Base-by-base conservation (phyloP, 2,888 invertebrate genomes). In the Cryptus armator region DNA sequence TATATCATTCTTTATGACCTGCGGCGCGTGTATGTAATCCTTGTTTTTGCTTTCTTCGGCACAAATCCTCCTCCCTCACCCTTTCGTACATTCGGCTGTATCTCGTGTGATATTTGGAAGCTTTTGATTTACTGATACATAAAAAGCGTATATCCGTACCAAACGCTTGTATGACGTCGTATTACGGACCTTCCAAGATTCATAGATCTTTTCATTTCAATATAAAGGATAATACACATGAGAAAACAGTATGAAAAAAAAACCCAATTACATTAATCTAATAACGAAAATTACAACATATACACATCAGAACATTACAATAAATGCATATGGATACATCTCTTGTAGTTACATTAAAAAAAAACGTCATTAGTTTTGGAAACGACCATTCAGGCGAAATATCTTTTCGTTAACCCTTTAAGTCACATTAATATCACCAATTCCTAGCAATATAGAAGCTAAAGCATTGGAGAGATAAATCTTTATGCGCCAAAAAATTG, bases 1-100 rank as follows among this genome's bases (percentile, higher is more conserved):
- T 93, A 92, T 93, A 93, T 93, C 92, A 92, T 93, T 92, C 93
- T 93, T 93, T 93, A 93, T 93, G 91, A 90, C 92, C 90, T 68
- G 78, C 79, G 77, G 83, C 85, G 87, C 83, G 83, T 86, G 86
- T 79, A 80, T 80, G 86, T 88, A 88, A 88, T 87, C 87, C 85
- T 80, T 66, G 68, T 67, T 72, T 82, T 75, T 46, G 67, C 68
- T 67, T 74, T 82, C n/a, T 66, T 66, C 67, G 70, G 56, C 62
- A 56, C 83, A 68, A 79, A 46, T 56, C 19, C 75, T 62, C 48
- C 29, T 43, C 32, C 62, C 62, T 48, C 66, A 67, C 72, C 74
- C 68, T 75, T 68, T 79, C 75, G 68, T 75, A 66, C 43, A 76
- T 76, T 53, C 53, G 24, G 66, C 51, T 51, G 51, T 51, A 29